Conservation (phyloP, 2,888 invertebrate species). For the Noctua fimbriata region DNA sequence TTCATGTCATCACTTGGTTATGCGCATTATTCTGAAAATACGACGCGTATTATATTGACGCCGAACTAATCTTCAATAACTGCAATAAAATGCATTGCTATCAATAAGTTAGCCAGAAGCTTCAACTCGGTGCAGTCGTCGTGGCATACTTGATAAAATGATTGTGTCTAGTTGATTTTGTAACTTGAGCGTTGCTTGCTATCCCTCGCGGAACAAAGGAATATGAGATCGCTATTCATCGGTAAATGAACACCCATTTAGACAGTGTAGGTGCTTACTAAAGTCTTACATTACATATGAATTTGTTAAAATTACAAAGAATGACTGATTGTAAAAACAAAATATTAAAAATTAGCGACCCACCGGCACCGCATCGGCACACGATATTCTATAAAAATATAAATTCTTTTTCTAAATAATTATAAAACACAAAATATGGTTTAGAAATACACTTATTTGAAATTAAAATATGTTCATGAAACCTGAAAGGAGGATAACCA, state of each 20-base stretch:
- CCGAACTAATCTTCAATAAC: constrained; percentile 54
- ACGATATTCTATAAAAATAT: background rate
- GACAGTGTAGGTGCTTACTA: constrained; percentile 39
- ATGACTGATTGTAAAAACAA: background rate
- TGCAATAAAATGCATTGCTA: constrained; percentile 39
- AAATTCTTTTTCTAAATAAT: background rate
- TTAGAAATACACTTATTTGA: background rate
- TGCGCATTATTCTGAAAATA: constrained; percentile 1
- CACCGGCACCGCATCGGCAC: background rate
- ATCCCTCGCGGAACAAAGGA: constrained; percentile 61
- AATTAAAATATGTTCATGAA: background rate
- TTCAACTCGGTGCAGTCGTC: constrained; percentile 13
- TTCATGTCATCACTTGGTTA: background rate
- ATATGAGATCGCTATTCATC: constrained; percentile 64
- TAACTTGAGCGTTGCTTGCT: constrained; percentile 59
- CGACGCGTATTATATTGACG: constrained; percentile 13
- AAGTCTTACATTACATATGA: constrained; percentile 8
- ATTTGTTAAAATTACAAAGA: constrained; percentile 9
- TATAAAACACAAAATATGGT: background rate
- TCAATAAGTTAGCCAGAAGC: constrained; percentile 31
- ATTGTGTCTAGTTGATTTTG: constrained; percentile 58
- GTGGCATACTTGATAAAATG: constrained; percentile 53
- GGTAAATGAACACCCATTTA: constrained; percentile 62
- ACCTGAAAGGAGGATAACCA: background rate
- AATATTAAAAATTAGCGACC: background rate